Conservation (phyloP, 2,113 vertebrate genomes). For the Pycnonotus jocosus region DNA sequence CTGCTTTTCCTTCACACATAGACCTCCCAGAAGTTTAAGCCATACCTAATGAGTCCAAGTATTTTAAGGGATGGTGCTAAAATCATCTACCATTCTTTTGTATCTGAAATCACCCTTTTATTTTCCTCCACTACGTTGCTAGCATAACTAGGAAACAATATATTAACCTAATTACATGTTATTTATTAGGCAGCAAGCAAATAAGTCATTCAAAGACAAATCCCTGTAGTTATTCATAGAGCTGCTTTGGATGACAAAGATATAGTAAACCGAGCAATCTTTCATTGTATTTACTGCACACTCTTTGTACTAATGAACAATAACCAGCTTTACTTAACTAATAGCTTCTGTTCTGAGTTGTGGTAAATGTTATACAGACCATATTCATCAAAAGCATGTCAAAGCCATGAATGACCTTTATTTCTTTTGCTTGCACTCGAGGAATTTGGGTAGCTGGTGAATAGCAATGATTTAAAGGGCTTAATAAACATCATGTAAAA, state of each 20-base stretch:
- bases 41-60: conserved; percentile 60
- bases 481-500: conserved; percentile 60
- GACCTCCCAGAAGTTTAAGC: conserved; percentile 70
- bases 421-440: conserved; percentile 54
- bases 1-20: conserved; percentile 52
- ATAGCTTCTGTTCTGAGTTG: conserved; percentile 58
- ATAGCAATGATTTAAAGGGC: conserved; percentile 23
- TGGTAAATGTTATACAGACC: conserved; percentile 43
- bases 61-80: conserved; percentile 69
- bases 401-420: conserved; percentile 47
- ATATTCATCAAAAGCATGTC: conserved; percentile 65
- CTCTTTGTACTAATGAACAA: conserved; percentile 81
- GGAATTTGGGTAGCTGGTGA: conserved; percentile 18
- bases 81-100: conserved; percentile 72
- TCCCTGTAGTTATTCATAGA: conserved; percentile 74
- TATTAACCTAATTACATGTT: conserved; percentile 78
- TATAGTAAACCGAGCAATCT: conserved; percentile 72
- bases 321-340: conserved; percentile 72
- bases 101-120: conserved; percentile 66
- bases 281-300: conserved; percentile 76
- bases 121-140: conserved; percentile 56
- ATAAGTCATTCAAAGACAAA: conserved; percentile 78
- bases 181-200: conserved; percentile 77
- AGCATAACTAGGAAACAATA: conserved; percentile 71
- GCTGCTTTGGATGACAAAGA: conserved; percentile 76